These are phyloP conservation scores for Vombatus ursinus DNA, from an alignment of 2,113 vertebrate genomes.

Conservation along the genomic window DNA sequence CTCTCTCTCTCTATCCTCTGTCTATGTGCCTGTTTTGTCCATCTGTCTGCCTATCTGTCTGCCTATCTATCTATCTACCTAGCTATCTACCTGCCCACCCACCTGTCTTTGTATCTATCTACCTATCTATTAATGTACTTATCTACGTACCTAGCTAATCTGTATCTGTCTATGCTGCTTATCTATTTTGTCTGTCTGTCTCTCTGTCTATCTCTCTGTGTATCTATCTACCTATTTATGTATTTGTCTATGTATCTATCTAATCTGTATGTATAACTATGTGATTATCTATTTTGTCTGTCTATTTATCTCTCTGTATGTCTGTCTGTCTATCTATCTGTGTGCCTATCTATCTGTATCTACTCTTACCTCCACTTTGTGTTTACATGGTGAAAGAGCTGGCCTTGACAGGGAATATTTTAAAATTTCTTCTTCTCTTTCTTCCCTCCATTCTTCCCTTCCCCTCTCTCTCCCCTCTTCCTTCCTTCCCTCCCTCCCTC, in stretches of 20 bases:
- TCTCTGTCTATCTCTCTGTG: too few relatives aligned
- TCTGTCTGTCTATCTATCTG: too few relatives aligned
- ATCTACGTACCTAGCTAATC: too few relatives aligned
- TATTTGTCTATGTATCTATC: too few relatives aligned
- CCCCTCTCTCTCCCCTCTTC: fast-evolving
- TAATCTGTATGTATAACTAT: too few relatives aligned
- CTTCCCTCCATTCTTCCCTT: background rate
- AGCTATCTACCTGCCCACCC: background rate
- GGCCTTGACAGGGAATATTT: background rate
- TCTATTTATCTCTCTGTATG: too few relatives aligned
- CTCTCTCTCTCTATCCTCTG: background rate
- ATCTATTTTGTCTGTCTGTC: too few relatives aligned
- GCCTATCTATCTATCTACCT: background rate
- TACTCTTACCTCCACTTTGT: background rate
- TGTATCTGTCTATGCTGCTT: too few relatives aligned
- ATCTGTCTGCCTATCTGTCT: background rate
- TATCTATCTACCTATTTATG: too few relatives aligned
- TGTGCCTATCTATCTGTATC: background rate
- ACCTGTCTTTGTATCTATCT: background rate
- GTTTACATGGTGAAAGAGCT: background rate
- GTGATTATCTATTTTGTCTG: too few relatives aligned
- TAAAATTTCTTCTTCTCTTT: background rate
- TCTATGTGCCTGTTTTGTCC: too few relatives aligned
- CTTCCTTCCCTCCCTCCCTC: background rate
- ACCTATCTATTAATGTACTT: background rate